Percentiles rank a stretch among this genome's conserved stretches.
These are phyloP conservation scores for Chymomyza costata DNA, from an alignment of 1,140 invertebrate genomes.

Conservation along the genomic window DNA sequence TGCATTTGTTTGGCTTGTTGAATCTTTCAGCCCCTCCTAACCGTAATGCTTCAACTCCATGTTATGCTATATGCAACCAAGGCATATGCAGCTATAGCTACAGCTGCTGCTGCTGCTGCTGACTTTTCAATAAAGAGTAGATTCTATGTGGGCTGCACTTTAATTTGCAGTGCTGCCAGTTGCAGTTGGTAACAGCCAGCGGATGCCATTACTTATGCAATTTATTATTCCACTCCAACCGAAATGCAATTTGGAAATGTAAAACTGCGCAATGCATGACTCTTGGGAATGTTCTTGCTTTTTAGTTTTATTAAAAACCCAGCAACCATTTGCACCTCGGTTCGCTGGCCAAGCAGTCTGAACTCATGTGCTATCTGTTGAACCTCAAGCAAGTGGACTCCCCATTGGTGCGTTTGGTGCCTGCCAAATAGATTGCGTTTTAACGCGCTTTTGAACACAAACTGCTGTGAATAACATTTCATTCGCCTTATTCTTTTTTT, in stretches of 20 bases:
- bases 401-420: background rate
- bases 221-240: conserved; percentile 1
- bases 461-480: no score
- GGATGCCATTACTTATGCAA: no score
- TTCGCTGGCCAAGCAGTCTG: conserved; percentile 19
- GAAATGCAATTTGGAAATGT: conserved; percentile 40
- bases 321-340: conserved; percentile 31
- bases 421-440: conserved; percentile 58
- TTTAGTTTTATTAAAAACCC: conserved; percentile 41
- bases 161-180: no score
- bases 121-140: conserved; percentile 37
- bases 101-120: conserved; percentile 2
- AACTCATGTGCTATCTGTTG: no score
- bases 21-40: no score
- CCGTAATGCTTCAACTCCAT: no score
- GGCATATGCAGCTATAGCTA: background rate
- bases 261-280: background rate
- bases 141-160: conserved; percentile 10
- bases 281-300: conserved; percentile 10
- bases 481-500: no score
- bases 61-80: no score
- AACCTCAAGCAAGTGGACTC: conserved; percentile 1
- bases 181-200: no score
- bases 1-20: conserved; percentile 4
- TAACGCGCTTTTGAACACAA: conserved; percentile 12